Evolutionary conservation across 2,113 vertebrate genomes (phyloP), one percentile per base, ranked within the genome.

Genomic region (Perca fluviatilis): DNA sequence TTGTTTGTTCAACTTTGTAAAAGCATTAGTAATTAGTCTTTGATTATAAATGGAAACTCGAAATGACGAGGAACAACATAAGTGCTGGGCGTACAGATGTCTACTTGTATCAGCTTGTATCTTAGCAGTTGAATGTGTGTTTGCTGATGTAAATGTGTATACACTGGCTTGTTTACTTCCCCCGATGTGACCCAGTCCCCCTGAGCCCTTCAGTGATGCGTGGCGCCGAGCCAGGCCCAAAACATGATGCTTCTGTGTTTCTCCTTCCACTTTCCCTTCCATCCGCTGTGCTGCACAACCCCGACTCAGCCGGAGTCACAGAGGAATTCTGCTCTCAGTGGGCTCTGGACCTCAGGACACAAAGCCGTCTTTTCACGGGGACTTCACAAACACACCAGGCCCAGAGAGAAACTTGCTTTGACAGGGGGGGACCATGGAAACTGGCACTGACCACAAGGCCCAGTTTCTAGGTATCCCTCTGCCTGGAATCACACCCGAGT

Each of bases 301-400:
- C 80, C 71, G 72, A 56, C 78, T 85, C 69, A 76, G 49, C 30
- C 73, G 1, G 19, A 79, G 74, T 71, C 43, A 51, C 62, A 61
- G 85, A 83, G 76, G 77, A 85, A 93, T 89, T 84, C 85, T 85
- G 78, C 82, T 75, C 84, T 80, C 58, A n/a, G 50, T 66, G 76
- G 77, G 67, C 66, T 85, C 53, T 15, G 76, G 71, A 82, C 62
- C 69, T 80, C 46, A 21, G 78, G 87, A 93, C 80, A 93, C 93
- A 93, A 88, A 90, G 86, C 78, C 89, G 89, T 91, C 90, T 93
- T 92, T 94, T 94, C 88, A 94, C 74, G 1, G 51, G 75, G 64
- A 74, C 60, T 83, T 92, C 74, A 79, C 88, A 88, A 92, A 90
- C 86, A 88, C 85, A 70, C 74, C 53, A 23, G 82, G n/a, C 75